Evolutionary conservation across 2,797 vertebrate species (phyloP).

Genomic region (Onychomys leucogaster): DNA sequence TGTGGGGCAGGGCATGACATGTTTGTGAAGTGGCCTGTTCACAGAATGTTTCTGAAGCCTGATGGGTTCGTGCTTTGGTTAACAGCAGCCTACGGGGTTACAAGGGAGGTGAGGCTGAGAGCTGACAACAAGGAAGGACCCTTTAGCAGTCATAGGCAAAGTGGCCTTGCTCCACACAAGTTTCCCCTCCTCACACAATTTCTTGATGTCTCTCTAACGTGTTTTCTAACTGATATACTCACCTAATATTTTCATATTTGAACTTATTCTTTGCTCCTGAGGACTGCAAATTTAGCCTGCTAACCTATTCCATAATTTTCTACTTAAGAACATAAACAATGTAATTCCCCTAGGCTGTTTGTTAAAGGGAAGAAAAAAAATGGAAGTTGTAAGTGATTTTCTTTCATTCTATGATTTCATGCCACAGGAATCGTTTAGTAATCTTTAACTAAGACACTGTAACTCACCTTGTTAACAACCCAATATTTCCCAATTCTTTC

Average conservation of each 20-base stretch:
- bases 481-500: background rate
- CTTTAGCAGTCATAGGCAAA: background rate
- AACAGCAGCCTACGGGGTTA: background rate
- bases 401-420: conserved; percentile 24
- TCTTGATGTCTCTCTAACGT: background rate
- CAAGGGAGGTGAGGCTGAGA: background rate
- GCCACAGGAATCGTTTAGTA: background rate
- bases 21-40: background rate
- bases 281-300: background rate
- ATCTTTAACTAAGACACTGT: background rate
- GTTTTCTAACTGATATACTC: conserved; percentile 25
- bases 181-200: background rate
- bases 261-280: background rate
- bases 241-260: background rate
- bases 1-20: background rate
- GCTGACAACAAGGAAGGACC: background rate
- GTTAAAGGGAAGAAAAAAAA: background rate
- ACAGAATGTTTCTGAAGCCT: background rate
- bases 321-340: background rate
- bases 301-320: background rate
- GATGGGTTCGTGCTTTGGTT: rapidly evolving
- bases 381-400: background rate
- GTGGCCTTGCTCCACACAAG: background rate
- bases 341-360: background rate
- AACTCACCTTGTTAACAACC: background rate